These are phyloP conservation scores for Megalops cyprinoides DNA, from an alignment of 2,797 vertebrate species.

Conservation along the genomic window DNA sequence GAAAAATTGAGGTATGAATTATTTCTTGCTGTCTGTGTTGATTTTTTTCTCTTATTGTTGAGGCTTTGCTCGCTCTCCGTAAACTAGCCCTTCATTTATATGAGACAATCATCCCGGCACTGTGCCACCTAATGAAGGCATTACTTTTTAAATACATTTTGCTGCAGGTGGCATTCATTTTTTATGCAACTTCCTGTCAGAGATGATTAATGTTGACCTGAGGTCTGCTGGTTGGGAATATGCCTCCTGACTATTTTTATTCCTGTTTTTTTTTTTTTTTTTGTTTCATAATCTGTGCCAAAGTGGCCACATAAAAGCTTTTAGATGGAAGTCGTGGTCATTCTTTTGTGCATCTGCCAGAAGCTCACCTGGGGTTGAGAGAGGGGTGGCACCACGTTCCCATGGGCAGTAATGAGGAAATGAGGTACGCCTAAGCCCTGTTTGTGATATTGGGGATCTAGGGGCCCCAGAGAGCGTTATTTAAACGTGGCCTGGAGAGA, in stretches of 20 bases:
- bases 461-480: no score
- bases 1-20: neutral
- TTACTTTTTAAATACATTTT: constrained; percentile 4
- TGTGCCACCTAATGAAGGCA: neutral
- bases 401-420: no score
- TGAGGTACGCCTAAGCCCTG: no score
- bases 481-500: no score
- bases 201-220: constrained; percentile 9
- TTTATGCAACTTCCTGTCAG: constrained; percentile 4
- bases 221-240: constrained; percentile 6
- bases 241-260: neutral
- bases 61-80: neutral
- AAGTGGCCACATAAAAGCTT: neutral
- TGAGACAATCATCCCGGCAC: no score
- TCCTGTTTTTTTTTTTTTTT: neutral
- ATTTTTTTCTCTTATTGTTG: neutral
- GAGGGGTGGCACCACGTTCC: no score
- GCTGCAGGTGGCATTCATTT: neutral
- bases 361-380: no score
- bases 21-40: neutral
- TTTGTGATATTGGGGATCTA: no score
- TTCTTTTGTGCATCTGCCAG: neutral
- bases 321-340: neutral
- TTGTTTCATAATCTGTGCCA: neutral
- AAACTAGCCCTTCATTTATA: neutral